Conservation (phyloP, 2,888 invertebrate genomes). For the Scotopteryx bipunctaria region DNA sequence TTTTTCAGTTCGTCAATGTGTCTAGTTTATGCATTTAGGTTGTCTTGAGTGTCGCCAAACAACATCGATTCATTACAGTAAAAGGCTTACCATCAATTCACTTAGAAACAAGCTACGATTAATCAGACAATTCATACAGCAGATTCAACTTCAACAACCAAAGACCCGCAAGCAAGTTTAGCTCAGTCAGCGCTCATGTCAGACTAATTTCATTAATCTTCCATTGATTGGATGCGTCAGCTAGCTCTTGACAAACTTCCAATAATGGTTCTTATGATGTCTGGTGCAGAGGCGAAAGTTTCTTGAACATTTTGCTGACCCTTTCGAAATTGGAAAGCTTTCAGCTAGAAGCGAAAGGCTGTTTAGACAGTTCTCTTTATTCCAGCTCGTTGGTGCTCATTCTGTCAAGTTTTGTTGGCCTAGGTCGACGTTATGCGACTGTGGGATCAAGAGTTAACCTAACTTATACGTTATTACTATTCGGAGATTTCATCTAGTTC, state of each 20-base stretch:
- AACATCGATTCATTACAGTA: too few species aligned
- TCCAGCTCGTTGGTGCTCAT: conserved; percentile 14
- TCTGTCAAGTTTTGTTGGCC: conserved; percentile 16
- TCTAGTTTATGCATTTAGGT: too few species aligned
- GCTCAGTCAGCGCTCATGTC: conserved; percentile 43
- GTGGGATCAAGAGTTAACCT: conserved; percentile 3
- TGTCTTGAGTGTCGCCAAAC: too few species aligned
- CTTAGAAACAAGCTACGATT: not conserved
- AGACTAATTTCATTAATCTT: conserved; percentile 67
- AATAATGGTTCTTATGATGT: conserved; percentile 34
- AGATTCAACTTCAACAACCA: conserved; percentile 21
- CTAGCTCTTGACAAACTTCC: conserved; percentile 28
- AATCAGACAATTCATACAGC: conserved; percentile 9
- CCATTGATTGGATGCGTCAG: conserved; percentile 58
- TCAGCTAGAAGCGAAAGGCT: conserved; percentile 12
- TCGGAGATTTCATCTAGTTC: too few species aligned
- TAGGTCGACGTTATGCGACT: conserved; percentile 6
- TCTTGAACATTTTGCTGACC: conserved; percentile 25
- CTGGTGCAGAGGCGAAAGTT: conserved; percentile 28
- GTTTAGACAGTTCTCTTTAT: conserved; percentile 22
- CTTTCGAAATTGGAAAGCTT: conserved; percentile 21
- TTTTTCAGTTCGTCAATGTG: too few species aligned
- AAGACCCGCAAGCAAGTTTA: conserved; percentile 49
- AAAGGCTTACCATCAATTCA: too few species aligned
- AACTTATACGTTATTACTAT: not conserved